phyloP scores from a whole-genome alignment of 2,888 invertebrate genomes.

The Chouioia cunea region DNA sequence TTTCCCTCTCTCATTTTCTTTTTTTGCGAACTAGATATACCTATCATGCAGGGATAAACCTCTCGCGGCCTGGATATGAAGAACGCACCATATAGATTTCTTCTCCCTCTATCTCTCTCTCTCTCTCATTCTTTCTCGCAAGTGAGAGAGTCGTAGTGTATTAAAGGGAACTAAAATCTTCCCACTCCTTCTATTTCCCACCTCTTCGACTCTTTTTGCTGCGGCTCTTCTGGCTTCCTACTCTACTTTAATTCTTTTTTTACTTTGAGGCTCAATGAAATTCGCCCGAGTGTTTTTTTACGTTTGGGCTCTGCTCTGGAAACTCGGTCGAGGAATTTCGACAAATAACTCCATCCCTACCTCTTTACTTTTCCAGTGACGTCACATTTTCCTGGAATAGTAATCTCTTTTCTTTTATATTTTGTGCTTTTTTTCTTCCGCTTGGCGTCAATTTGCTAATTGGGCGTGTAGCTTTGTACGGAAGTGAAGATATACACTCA shows the following conservation, averaged over 20 bases:
- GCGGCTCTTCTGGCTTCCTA: not conserved
- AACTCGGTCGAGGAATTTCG: constrained; percentile 21
- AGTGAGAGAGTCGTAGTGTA: constrained; percentile 22
- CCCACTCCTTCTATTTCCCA: constrained; percentile 8
- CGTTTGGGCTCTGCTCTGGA: not conserved
- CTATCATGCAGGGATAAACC: too few species aligned
- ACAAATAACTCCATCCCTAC: not conserved
- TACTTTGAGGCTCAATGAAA: constrained; percentile 40
- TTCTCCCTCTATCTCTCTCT: not conserved
- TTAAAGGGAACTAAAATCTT: constrained; percentile 21
- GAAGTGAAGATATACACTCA: not conserved
- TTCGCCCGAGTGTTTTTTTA: constrained; percentile 18
- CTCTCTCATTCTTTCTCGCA: constrained; percentile 3
- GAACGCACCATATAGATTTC: too few species aligned
- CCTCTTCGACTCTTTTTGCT: not conserved
- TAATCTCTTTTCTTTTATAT: not conserved
- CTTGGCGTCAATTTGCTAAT: not conserved
- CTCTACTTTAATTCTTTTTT: constrained; percentile 4
- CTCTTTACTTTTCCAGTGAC: too few species aligned
- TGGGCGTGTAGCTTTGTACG: not conserved
- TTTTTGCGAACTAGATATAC: not conserved
- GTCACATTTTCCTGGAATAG: not conserved
- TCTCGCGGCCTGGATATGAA: too few species aligned
- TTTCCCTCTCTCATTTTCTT: not conserved
- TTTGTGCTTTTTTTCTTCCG: too few species aligned